A percentile compares a stretch with the other conserved stretches of the same genome.
Conservation (phyloP, 2,113 vertebrate species). For the Actenoides lindsayi region DNA sequence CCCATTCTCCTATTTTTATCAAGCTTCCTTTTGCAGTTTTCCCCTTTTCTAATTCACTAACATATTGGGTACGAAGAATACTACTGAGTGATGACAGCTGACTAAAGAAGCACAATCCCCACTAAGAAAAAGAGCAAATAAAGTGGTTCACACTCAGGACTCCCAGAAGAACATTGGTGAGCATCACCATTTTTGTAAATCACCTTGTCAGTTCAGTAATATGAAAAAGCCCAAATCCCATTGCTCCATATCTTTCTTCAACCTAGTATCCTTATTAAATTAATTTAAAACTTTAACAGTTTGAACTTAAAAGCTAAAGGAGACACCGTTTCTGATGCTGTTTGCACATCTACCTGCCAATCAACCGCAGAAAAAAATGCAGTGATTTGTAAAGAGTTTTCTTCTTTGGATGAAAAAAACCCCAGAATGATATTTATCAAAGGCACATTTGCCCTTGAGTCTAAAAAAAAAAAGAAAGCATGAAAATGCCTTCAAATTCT, state of each 20-base stretch:
- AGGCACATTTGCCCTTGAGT: slow-evolving; percentile 14
- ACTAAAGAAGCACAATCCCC: neutral
- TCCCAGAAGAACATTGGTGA: neutral
- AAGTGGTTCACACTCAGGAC: neutral
- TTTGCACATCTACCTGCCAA: slow-evolving; percentile 35
- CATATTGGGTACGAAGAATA: neutral
- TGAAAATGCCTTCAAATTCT: slow-evolving; percentile 29
- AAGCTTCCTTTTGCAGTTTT: neutral
- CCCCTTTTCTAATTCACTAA: neutral
- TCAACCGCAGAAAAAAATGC: neutral
- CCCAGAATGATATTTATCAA: neutral
- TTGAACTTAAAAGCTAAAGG: neutral
- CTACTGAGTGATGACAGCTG: neutral
- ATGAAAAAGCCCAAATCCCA: neutral
- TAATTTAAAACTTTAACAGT: neutral
- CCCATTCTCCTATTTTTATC: neutral
- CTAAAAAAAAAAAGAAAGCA: slow-evolving; percentile 22
- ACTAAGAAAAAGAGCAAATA: neutral
- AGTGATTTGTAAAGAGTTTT: slow-evolving; percentile 2
- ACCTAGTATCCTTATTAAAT: neutral
- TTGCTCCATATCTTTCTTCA: neutral
- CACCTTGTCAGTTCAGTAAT: neutral
- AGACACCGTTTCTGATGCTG: neutral
- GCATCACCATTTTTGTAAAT: neutral
- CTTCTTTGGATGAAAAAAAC: neutral